These are phyloP conservation scores for Drosophila pseudoananassae DNA, from an alignment of 1,140 invertebrate species.

Conservation along the genomic window DNA sequence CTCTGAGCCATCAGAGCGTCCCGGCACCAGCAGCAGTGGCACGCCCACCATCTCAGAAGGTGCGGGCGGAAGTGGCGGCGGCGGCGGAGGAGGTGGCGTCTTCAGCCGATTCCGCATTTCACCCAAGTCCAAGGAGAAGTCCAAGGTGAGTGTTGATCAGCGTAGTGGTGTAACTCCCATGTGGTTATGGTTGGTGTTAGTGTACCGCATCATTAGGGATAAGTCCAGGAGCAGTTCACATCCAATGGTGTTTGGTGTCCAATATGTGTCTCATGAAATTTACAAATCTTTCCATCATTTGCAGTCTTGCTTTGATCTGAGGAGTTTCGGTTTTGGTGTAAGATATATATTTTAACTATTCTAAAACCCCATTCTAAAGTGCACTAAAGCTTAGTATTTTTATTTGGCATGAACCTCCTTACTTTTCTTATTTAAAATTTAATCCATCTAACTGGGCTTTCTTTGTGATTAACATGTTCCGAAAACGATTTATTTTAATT, in stretches of 20 bases:
- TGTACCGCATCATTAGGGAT: slow-evolving; percentile 2
- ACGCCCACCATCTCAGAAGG: slow-evolving; percentile 67
- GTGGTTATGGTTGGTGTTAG: slow-evolving; percentile 17
- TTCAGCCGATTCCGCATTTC: slow-evolving; percentile 87
- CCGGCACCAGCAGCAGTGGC: slow-evolving; percentile 74
- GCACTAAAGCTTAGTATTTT: slow-evolving; percentile 20
- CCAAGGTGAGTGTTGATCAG: slow-evolving; percentile 86
- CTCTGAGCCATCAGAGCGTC: slow-evolving; percentile 80
- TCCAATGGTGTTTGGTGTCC: slow-evolving; percentile 33
- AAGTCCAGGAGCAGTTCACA: background rate
- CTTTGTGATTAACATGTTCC: slow-evolving; percentile 18
- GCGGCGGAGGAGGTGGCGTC: slow-evolving; percentile 82
- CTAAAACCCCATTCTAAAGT: slow-evolving; percentile 7
- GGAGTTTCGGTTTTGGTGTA: slow-evolving; percentile 84
- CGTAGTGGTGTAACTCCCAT: background rate
- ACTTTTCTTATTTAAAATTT: background rate
- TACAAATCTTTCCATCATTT: slow-evolving; percentile 68
- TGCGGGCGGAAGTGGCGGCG: slow-evolving; percentile 29
- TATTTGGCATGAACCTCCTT: slow-evolving; percentile 8
- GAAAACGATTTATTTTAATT: slow-evolving; percentile 29
- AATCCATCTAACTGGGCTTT: slow-evolving; percentile 19
- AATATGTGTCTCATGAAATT: slow-evolving; percentile 49
- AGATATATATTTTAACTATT: slow-evolving; percentile 72
- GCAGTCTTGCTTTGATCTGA: slow-evolving; percentile 85
- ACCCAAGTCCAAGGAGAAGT: slow-evolving; percentile 88